phyloP scores from a whole-genome alignment of 2,113 vertebrate species.

The Phalacrocorax pelagicus region DNA sequence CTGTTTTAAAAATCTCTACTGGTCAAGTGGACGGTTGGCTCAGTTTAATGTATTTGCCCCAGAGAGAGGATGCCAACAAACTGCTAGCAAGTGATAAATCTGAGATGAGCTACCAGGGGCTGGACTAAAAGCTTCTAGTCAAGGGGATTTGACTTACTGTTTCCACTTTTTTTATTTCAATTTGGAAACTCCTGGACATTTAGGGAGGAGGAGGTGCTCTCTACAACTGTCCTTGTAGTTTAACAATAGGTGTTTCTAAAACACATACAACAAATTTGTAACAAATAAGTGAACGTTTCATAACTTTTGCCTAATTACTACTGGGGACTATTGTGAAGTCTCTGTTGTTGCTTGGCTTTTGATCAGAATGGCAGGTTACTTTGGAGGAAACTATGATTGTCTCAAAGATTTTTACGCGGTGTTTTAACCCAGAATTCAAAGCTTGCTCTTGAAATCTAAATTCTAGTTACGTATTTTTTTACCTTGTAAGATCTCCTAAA shows the following conservation, averaged over 20 bases:
- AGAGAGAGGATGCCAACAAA: background rate
- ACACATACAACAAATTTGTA: background rate
- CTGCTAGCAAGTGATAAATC: background rate
- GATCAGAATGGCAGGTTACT: background rate
- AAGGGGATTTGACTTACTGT: background rate
- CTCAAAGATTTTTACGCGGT: background rate
- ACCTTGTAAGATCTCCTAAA: background rate
- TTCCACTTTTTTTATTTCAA: background rate
- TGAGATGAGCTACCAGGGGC: background rate
- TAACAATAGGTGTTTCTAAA: background rate
- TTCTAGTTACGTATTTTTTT: background rate
- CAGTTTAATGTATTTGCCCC: background rate
- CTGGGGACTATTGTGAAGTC: background rate
- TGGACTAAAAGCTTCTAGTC: background rate
- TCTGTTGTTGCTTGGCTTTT: background rate
- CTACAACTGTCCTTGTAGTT: background rate
- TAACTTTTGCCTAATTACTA: background rate
- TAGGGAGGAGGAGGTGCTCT: background rate
- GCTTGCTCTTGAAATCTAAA: background rate
- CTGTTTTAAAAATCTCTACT: background rate
- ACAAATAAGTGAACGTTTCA: background rate
- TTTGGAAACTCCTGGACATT: background rate
- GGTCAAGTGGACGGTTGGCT: background rate
- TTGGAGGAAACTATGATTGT: background rate
- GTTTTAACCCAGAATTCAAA: background rate